Conservation (phyloP, 2,113 vertebrate species). For the Phaethon lepturus region DNA sequence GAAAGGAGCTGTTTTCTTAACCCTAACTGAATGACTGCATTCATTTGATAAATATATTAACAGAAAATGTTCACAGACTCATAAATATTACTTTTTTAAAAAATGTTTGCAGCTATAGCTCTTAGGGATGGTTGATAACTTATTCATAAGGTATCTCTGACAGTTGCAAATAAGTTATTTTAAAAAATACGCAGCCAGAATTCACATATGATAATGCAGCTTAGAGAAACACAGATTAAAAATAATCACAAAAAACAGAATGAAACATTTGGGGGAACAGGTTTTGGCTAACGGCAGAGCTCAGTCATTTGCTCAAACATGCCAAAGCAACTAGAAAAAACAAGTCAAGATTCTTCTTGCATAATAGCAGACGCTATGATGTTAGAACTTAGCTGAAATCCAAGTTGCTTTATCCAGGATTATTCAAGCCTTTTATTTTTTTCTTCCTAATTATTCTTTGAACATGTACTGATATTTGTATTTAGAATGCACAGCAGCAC, state of each 20-base stretch:
- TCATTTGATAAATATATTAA: slow-evolving; percentile 49
- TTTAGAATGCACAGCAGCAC: background rate
- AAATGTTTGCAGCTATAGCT: slow-evolving; percentile 12
- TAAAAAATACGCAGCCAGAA: background rate
- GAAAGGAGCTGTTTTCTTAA: background rate
- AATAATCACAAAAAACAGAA: slow-evolving; percentile 51
- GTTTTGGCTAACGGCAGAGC: slow-evolving; percentile 29
- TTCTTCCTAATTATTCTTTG: background rate
- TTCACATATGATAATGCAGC: slow-evolving; percentile 5
- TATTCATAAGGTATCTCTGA: slow-evolving; percentile 42
- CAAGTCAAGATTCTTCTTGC: slow-evolving; percentile 1
- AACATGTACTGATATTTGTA: background rate
- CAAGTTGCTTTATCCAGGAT: background rate
- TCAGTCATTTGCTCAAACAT: slow-evolving; percentile 19
- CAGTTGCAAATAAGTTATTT: slow-evolving; percentile 38
- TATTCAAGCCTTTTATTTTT: slow-evolving; percentile 4
- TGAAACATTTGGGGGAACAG: slow-evolving; percentile 1
- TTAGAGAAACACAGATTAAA: slow-evolving; percentile 39
- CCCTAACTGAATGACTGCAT: background rate
- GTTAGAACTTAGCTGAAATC: background rate
- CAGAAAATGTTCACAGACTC: slow-evolving; percentile 24
- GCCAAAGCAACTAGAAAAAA: background rate
- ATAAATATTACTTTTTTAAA: background rate
- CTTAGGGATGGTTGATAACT: slow-evolving; percentile 2
- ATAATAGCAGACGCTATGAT: background rate